Evolutionary conservation across 1,140 invertebrate genomes (phyloP).

Genomic region (Heliothis subflexa): DNA sequence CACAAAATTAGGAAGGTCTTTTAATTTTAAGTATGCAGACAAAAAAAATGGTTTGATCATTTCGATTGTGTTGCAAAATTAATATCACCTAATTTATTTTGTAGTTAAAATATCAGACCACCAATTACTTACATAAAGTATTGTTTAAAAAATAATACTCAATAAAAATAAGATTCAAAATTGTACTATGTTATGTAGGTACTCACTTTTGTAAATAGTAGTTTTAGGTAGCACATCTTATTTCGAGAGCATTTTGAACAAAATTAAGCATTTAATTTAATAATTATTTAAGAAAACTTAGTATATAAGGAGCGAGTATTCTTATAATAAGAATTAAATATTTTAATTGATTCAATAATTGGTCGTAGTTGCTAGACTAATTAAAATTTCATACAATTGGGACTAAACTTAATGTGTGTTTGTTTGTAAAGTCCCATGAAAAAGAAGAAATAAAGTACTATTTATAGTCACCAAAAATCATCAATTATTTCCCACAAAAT

Average conservation of each 20-base stretch:
- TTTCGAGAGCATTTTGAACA: conserved; percentile 27
- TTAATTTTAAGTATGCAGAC: not conserved
- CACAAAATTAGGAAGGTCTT: not conserved
- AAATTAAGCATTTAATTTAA: conserved; percentile 32
- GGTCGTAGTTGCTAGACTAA: conserved; percentile 1
- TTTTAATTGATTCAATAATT: not conserved
- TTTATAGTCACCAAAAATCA: too few species aligned
- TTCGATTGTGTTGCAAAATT: not conserved
- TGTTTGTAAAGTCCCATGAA: too few species aligned
- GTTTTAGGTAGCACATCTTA: conserved; percentile 13
- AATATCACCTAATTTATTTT: not conserved
- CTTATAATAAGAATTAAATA: not conserved
- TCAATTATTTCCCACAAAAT: too few species aligned
- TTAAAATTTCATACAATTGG: not conserved
- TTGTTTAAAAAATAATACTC: conserved; percentile 27
- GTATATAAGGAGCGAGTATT: conserved; percentile 11
- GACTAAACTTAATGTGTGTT: too few species aligned
- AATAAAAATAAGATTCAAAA: not conserved
- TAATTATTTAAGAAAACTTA: not conserved
- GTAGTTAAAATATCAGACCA: not conserved
- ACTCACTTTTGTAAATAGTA: conserved; percentile 14
- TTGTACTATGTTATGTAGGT: not conserved
- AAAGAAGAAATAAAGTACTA: too few species aligned
- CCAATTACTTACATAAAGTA: not conserved
- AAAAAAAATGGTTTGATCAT: not conserved